A percentile compares a stretch with the other conserved stretches of the same genome.
Evolutionary conservation across 2,888 invertebrate species (phyloP).

Genomic region (Lordiphosa andalusiaca): DNA sequence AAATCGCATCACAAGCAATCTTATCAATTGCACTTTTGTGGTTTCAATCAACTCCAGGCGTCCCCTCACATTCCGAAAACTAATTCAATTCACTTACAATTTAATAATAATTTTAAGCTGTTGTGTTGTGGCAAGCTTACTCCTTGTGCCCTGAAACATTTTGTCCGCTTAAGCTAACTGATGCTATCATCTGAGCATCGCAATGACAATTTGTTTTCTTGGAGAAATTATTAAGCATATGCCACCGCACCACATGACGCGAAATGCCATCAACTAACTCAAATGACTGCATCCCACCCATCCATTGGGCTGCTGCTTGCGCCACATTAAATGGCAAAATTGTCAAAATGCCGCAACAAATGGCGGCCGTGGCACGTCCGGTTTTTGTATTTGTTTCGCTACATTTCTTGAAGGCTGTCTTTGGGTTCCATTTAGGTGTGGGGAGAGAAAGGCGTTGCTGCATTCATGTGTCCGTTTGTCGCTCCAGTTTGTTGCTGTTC

Average conservation of each 20-base stretch:
- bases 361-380: constrained; percentile 49
- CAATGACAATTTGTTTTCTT: constrained; percentile 22
- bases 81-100: too few species aligned
- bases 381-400: constrained; percentile 25
- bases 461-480: constrained; percentile 37
- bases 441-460: constrained; percentile 8
- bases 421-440: constrained; percentile 32
- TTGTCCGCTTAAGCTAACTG: too few species aligned
- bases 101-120: too few species aligned
- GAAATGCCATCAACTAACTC: constrained; percentile 16
- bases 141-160: too few species aligned
- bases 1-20: too few species aligned
- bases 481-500: constrained; percentile 30
- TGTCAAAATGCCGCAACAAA: constrained; percentile 62
- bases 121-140: too few species aligned
- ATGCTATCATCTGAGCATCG: background rate
- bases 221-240: constrained; percentile 33
- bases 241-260: constrained; percentile 20
- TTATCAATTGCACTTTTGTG: too few species aligned
- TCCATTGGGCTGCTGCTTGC: constrained; percentile 18
- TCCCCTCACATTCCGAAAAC: too few species aligned
- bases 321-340: constrained; percentile 50
- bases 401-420: constrained; percentile 18
- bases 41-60: too few species aligned
- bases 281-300: constrained; percentile 1